Evolutionary conservation across 2,113 vertebrate genomes (phyloP), one percentile per base, ranked within the genome.

Genomic region (Glaucidium brasilianum): DNA sequence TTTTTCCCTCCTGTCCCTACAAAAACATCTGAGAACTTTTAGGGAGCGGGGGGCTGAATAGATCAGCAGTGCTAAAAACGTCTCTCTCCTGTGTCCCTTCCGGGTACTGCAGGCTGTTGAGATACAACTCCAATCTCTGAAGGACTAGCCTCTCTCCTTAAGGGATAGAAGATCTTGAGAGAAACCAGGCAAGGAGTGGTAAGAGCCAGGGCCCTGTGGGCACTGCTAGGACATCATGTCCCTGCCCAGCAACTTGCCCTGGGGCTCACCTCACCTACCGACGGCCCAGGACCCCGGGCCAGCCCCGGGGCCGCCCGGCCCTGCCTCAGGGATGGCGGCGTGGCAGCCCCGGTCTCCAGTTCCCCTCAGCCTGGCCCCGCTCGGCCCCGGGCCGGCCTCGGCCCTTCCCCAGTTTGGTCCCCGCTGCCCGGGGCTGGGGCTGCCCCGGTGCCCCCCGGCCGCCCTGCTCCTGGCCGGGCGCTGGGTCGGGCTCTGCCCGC

Each of bases 361-460:
- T 23, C 8, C 6, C 55, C n/a, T 35, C 26, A 55, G 39, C 17
- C 39, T 27, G 52, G 20, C 17, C 27, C 50, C 66, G 34, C 58
- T 30, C 1, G 1, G 26, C 25, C 29, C 35, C 1, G 0, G 30
- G 11, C 47, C 17, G 19, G 2, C 35, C 23, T 58, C 4, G 1
- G 9, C 8, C 14, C 5, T 1, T 29, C 18, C 52, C 17, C 14
- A 39, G 1, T 19, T 22, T 45, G 10, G 6, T 50, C 41, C 4
- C 3, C 0, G 0, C n/a, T 39, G 23, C 11, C 23, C 4, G 0
- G 2, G 62, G 14, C 34, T 58, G 58, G 19, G 45, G 26, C 19
- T 43, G 59, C 7, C 37, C 45, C 1, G 0, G 29, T 35, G 43
- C 4, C 39, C 41, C 47, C 0, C 0, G 1, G 14, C 20, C 76